phyloP scores from a whole-genome alignment of 2,113 vertebrate genomes.

The Proteles cristata region DNA sequence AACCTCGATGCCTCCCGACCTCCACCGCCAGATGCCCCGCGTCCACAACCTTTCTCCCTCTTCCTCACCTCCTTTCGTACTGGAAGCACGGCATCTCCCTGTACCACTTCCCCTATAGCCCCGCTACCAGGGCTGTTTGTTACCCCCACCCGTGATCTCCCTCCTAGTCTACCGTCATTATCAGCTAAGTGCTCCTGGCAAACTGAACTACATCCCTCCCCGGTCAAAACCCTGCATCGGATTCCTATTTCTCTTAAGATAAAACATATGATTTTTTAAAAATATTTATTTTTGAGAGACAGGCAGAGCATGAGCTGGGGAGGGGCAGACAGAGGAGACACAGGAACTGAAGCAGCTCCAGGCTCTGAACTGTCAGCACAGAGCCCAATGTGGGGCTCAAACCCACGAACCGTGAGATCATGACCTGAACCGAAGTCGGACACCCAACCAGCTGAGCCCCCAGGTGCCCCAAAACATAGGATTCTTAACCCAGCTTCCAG shows the following conservation, averaged over 20 bases:
- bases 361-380: too few species aligned
- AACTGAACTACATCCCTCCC: neutral
- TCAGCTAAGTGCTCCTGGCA: neutral
- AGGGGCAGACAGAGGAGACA: too few species aligned
- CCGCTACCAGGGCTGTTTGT: neutral
- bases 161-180: neutral
- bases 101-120: neutral
- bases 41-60: neutral
- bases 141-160: neutral
- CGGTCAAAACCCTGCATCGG: too few species aligned
- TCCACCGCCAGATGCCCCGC: neutral
- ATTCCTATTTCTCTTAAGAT: neutral
- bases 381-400: too few species aligned
- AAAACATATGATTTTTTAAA: neutral
- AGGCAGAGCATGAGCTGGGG: too few species aligned
- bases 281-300: too few species aligned
- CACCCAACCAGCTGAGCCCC: too few species aligned
- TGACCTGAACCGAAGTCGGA: too few species aligned
- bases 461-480: neutral
- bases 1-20: neutral
- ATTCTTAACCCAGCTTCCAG: neutral
- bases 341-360: too few species aligned
- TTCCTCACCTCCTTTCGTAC: neutral
- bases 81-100: neutral
- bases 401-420: too few species aligned